Percentiles rank a stretch among this genome's conserved stretches.
Conservation (phyloP, 2,888 invertebrate species). For the Nomada fucata region DNA sequence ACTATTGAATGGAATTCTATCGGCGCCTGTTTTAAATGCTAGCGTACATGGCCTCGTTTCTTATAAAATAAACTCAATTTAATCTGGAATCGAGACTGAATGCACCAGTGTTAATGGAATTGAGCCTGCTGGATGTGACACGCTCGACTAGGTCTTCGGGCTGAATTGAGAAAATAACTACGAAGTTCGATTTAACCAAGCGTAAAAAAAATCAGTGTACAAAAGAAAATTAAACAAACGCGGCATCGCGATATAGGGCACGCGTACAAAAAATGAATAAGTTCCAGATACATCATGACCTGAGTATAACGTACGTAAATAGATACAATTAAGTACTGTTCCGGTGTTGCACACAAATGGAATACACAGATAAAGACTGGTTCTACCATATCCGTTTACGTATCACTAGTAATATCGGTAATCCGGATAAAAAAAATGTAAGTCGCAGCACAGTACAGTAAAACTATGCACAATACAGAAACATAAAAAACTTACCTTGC, state of each 20-base stretch:
- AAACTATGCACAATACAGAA: background rate
- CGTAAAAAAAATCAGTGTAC: slow-evolving; percentile 36
- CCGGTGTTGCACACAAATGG: too few species aligned
- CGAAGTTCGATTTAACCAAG: slow-evolving; percentile 46
- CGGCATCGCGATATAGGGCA: background rate
- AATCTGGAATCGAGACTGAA: slow-evolving; percentile 53
- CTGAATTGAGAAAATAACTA: slow-evolving; percentile 56
- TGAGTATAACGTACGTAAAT: too few species aligned
- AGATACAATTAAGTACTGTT: too few species aligned
- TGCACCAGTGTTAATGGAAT: slow-evolving; percentile 63
- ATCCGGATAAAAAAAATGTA: too few species aligned
- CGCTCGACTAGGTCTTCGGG: slow-evolving; percentile 50
- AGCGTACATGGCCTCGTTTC: slow-evolving; percentile 37
- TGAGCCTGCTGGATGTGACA: slow-evolving; percentile 47
- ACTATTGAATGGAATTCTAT: slow-evolving; percentile 33
- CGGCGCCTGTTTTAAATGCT: slow-evolving; percentile 3
- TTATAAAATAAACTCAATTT: slow-evolving; percentile 67
- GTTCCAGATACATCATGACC: background rate
- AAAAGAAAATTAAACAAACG: background rate
- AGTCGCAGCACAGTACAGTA: too few species aligned
- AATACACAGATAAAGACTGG: too few species aligned
- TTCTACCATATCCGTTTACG: too few species aligned
- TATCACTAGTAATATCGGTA: too few species aligned
- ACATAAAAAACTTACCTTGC: slow-evolving; percentile 22
- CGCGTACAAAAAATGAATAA: background rate